Conservation (phyloP, 2,113 vertebrate species). For the Ceuthmochares aereus region DNA sequence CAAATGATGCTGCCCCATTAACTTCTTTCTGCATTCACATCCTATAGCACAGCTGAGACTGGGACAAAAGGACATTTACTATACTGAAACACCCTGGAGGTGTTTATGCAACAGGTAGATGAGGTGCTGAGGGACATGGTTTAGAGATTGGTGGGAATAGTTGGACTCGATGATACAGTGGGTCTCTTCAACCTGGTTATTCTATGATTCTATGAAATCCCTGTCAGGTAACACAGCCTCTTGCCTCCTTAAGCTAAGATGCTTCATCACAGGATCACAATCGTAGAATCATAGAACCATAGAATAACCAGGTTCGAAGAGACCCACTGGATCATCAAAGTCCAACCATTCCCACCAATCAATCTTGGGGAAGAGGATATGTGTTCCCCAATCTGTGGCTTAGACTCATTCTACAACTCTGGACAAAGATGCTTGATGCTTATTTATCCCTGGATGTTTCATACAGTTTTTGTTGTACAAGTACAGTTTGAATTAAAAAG, state of each 20-base stretch:
- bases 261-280: rapidly evolving
- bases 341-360: too few species aligned
- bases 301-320: too few species aligned
- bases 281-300: too few species aligned
- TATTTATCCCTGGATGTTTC: neutral
- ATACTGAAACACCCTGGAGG: too few species aligned
- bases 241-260: rapidly evolving
- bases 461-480: rapidly evolving
- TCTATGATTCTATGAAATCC: too few species aligned
- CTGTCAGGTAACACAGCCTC: neutral
- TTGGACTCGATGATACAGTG: too few species aligned
- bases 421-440: neutral
- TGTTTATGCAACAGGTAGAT: too few species aligned
- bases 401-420: neutral
- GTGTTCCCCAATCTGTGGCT: neutral
- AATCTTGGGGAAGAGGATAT: neutral
- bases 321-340: too few species aligned
- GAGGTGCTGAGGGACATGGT: too few species aligned
- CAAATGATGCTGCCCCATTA: neutral
- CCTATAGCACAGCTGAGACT: neutral
- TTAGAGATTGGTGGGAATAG: too few species aligned
- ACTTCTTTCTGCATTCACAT: neutral
- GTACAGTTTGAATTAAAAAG: neutral
- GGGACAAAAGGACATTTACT: neutral
- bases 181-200: too few species aligned